Evolutionary conservation across 2,797 vertebrate species (phyloP), one percentile per base, ranked within the genome.

Genomic region (Steatocranus sp.): DNA sequence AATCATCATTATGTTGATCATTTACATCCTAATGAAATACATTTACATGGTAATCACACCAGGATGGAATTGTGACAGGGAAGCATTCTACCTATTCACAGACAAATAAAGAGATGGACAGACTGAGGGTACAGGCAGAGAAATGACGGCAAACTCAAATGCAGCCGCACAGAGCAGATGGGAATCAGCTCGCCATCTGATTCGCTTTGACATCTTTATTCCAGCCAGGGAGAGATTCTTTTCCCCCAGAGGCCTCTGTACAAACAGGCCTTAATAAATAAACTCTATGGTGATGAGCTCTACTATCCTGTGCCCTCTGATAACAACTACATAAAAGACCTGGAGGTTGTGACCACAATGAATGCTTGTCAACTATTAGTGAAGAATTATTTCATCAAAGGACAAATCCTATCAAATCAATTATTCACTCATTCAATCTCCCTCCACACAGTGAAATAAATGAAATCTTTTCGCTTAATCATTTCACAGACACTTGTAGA

Each of bases 21-120:
- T 93, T 92, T 89, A 89, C 91, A 93, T 92, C 78, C 90, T 92
- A 92, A 93, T 94, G 84, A 92, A 90, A 88, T 81, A 88, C 86
- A 94, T 94, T 93, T 90, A 79, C 90, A 94, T 94, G 90, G 90
- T 92, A 93, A 94, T 93, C 82, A 68, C 79, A 78, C 75, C 79
- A 61, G 63, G 56, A 49, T 68, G 78, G 83, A 75, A 61, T 77
- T 86, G 81, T 92, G 79, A 89, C 84, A 87, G 49, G 53, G 51
- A 78, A 34, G 66, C 87, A 78, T 76, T 83, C 78, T 80, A 84
- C 66, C 85, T 86, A 79, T 91, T 86, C 75, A 83, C 66, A 79
- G 75, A 88, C 76, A 75, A 80, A 88, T 82, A 80, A 85, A 85
- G 63, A 90, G 83, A 83, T 23, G 41, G 70, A 86, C 8, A 14